Evolutionary conservation across 2,888 invertebrate genomes (phyloP), one percentile per base, ranked within the genome.

Genomic region (Aphrophora alni): DNA sequence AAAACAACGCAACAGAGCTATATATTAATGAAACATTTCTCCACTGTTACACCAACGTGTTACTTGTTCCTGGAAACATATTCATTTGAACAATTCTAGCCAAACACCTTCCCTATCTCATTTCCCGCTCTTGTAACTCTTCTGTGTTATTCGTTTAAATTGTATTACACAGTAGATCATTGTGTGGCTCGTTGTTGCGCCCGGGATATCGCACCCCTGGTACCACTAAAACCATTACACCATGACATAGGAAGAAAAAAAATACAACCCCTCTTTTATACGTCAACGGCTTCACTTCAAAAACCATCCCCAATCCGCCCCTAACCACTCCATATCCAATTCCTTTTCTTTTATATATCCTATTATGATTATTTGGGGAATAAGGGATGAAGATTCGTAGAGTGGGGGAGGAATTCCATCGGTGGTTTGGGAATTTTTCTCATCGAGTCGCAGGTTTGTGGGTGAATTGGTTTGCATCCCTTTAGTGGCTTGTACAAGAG

Each of bases 291-390:
- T 25, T 38, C 44, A 74, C 38, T 51, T 75, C 59, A 73, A 73
- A 77, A 79, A 73, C 73, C 78, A 68, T 74, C 78, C 78, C 74
- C 68, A 73, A 71, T 59, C 78, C 78, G 83, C 82, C 83, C 21
- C 78, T 74, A 78, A 81, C 78, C 27, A 72, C 79, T 79, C 38
- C 80, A 68, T 73, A 59, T 21, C 59, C 78, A 51, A 79, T 74
- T 79, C 70, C 80, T 77, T 75, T 69, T 82, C 80, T 79, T 83
- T 78, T 81, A 70, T 81, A 78, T 84, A 83, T 83, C 83, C 83
- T 83, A 83, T 84, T 84, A 85, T 84, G 85, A 85, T 85, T 84
- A 84, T 84, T 84, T 77, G 84, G 85, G 85, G 85, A 85, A 81
- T 83, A 81, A 77, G 80, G 77, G 80, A 74, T 73, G 69, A 33